Evolutionary conservation across 2,797 vertebrate species (phyloP), one percentile per base, ranked within the genome.

Genomic region (Nannoperca australis): DNA sequence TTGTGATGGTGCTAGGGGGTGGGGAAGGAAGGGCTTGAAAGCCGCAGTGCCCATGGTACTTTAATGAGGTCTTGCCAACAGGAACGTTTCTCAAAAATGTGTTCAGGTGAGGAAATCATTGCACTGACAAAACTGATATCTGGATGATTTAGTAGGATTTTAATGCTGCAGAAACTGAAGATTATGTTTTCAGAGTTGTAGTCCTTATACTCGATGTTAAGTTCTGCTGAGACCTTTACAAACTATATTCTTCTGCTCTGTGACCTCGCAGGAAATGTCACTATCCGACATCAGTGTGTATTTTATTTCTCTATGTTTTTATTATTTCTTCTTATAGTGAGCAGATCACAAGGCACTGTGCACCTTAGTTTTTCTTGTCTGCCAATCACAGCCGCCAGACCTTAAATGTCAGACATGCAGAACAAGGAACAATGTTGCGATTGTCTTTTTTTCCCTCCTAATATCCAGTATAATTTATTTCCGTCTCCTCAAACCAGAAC

Each of bases 401-500:
- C 66, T 34, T 45, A 73, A 64, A 77, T 78, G 67, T 66, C 45
- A 60, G 34, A 45, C 63, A 53, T 7, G 30, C 65, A 56, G 50
- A 38, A 22, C 20, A 4, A 13, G 36, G n/a, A 55, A 80, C 27
- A 77, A 78, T 38, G 9, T 17, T 24, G 12, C 3, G 2, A 30
- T 59, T 64, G 15, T n/a, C 3, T 24, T 74, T 71, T 45, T 63
- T 42, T 15, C 22, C 22, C 34, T 18, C 7, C 18, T 47, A 27
- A 45, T 44, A 61, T 61, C 53, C 38, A 30, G 55, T 79, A 74
- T 54, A 47, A 70, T 9, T 36, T 36, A 60, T 13, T 9, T 18
- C 34, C 2, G 50, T 70, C 60, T 69, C 51, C 67, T 87, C 67
- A 73, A 61, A 64, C 62, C 53, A 70, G 70, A 78, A 44, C 73